Conservation (phyloP, 2,113 vertebrate species). For the Passer domesticus region DNA sequence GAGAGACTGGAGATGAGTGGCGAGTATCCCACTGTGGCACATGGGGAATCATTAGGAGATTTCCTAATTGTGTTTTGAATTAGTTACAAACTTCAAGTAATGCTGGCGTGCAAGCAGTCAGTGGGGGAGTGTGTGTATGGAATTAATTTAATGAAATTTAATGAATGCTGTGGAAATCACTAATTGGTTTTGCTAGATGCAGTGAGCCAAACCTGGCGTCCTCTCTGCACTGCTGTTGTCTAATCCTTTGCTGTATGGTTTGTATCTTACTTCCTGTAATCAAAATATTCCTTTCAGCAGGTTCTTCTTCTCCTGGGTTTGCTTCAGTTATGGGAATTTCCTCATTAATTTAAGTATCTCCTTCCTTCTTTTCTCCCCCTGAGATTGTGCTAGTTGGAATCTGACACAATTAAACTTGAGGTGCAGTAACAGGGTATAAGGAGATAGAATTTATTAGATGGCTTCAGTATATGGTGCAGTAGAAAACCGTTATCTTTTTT, state of each 20-base stretch:
- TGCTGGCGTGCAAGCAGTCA: neutral
- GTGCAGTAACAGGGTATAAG: neutral
- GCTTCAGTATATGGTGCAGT: neutral
- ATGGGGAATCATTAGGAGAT: neutral
- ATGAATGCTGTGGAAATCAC: conserved; percentile 19
- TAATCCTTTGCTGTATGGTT: neutral
- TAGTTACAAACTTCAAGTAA: conserved; percentile 20
- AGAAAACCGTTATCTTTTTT: neutral
- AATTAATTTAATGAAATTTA: conserved; percentile 37
- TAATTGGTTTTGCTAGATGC: neutral
- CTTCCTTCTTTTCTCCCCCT: neutral
- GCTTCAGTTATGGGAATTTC: neutral
- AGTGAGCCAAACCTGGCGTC: neutral
- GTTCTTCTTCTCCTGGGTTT: neutral
- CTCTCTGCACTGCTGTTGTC: neutral
- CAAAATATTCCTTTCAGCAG: neutral
- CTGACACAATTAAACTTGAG: neutral
- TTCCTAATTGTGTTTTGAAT: conserved; percentile 42
- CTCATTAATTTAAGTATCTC: neutral
- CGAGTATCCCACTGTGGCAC: neutral
- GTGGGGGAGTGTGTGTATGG: neutral
- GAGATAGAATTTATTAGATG: neutral
- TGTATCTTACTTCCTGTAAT: neutral
- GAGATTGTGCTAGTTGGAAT: neutral
- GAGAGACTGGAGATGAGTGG: neutral